Evolutionary conservation across 2,888 invertebrate genomes (phyloP), one percentile per base, ranked within the genome.

Genomic region (Venusia cambrica): DNA sequence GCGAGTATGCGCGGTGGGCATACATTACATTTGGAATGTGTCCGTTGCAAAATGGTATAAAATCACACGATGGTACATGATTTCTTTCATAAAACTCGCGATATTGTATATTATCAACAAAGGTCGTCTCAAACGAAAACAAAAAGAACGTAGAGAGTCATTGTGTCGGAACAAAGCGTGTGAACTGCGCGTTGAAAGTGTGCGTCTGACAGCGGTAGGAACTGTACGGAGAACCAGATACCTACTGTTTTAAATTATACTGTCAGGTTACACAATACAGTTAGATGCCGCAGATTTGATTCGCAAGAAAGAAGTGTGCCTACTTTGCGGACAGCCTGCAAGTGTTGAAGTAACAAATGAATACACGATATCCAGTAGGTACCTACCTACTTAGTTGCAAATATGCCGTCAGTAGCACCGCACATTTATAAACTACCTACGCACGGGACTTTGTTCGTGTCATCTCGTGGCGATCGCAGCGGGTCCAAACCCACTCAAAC

Each of bases 21-120:
- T 48, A 58, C 59, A 67, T 65, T 62, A 42, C 48, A 54, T 58
- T 50, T 62, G 51, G 66, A 74, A 69, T 72, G 68, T 57, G 60
- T 62, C 56, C 63, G 67, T 77, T 76, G 71, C 73, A 71, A 78
- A 74, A 70, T 70, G 57, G 54, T 68, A 71, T 59, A 65, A 77
- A 80, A 78, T 83, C 84, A 74, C 83, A 83, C 78, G 75, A n/a
- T n/a, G n/a, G 60, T 75, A 62, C 72, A 69, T 74, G 77, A 75
- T 84, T 84, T 84, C 78, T 80, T 83, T 74, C 62, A 74, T 79
- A 78, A 73, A 66, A 77, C 63, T 73, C 61, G 74, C 68, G 72
- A 84, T 84, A 83, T 78, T 80, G 79, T 81, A 77, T 77, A 77
- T 81, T 72, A 84, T 81, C 80, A 83, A 78, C 80, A 81, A 81